Evolutionary conservation across 1,140 invertebrate species (phyloP), one percentile per base, ranked within the genome.

Genomic region (Probaryconus sp.): DNA sequence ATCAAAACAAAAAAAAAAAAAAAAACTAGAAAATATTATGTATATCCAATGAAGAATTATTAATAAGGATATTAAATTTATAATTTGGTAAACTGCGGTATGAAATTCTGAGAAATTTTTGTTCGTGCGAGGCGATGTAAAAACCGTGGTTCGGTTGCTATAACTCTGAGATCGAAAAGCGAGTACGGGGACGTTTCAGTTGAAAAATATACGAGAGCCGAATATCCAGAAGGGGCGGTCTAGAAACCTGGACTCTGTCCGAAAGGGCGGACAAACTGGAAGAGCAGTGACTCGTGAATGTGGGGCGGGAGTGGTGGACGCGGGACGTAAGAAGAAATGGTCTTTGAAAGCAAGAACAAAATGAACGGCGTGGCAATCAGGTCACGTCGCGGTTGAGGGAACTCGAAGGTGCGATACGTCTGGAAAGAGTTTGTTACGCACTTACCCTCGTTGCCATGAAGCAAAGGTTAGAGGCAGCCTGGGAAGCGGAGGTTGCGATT

Each of bases 371-470:
- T 61, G 56, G 67, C 63, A 71, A 71, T 71, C 61, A 31, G 67
- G 67, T 76, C 63, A 71, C 75, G 64, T 70, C 67, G 61, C 33
- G 51, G 55, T 70, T 31, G 53, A 67, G 65, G 35, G 38, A 76
- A 58, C 45, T 48, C 40, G 20, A 38, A 76, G 73, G 67, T 68
- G 67, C 63, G 63, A 76, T 68, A 51, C 56, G 73, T 71, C 73
- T 67, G 67, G 9, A 70, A 68, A 68, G 56, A 76, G 65, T 76
- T 76, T 67, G 73, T 76, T 73, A 68, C 47, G 60, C 72, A 85
- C 83, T 85, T 56, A 85, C 83, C 80, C 76, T 80, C 42, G 82
- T 77, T 83, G 84, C 80, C 82, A 85, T 82, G 77, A 72, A 79
- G 76, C 64, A 58, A 51, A 79, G 45, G 71, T 72, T 69, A 77